Evolutionary conservation across 2,797 vertebrate genomes (phyloP), one percentile per base, ranked within the genome.

Genomic region (Scarus forsteni): DNA sequence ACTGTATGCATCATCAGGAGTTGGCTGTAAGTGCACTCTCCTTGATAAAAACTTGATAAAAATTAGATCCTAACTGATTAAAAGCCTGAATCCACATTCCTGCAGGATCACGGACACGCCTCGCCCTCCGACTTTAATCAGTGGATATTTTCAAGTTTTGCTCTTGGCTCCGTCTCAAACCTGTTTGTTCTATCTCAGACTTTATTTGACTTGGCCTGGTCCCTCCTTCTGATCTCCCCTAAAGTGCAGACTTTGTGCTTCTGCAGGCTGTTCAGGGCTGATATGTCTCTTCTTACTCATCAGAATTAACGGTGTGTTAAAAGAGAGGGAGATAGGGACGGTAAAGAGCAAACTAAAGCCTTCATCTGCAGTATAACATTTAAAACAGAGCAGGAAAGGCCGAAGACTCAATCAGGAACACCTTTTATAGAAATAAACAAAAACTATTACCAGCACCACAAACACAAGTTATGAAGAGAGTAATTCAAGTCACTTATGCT

Each of bases 281-380:
- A 38, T 42, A 18, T 74, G 0, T 8, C 36, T 55, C 11, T 13
- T 36, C 46, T 11, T 36, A 4, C 50, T 75, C 35, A 44, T 62
- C 10, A 61, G 46, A 65, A 43, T 55, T 46, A 77, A 74, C 42
- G 59, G 36, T 10, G 55, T 50, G 10, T 63, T 49, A 7, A 35
- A 60, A 19, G 51, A 52, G 27, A 61, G 0, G 12, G 57, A 16
- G 50, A 66, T 0, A 27, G 53, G 43, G 54, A 35, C 36, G 10
- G 50, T 71, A 35, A 67, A 27, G 38, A 55, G 63, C 62, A 70
- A 70, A 27, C 34, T 14, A 14, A 43, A 2, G 51, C 15, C 9
- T 44, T n/a, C 7, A n/a, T 38, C 15, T 34, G 60, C 42, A 16
- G 59, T 58, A 57, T 4, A 43, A 44, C 53, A 8, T 1, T 4